Evolutionary conservation across 2,797 vertebrate genomes (phyloP).

Genomic region (Taeniopygia guttata): DNA sequence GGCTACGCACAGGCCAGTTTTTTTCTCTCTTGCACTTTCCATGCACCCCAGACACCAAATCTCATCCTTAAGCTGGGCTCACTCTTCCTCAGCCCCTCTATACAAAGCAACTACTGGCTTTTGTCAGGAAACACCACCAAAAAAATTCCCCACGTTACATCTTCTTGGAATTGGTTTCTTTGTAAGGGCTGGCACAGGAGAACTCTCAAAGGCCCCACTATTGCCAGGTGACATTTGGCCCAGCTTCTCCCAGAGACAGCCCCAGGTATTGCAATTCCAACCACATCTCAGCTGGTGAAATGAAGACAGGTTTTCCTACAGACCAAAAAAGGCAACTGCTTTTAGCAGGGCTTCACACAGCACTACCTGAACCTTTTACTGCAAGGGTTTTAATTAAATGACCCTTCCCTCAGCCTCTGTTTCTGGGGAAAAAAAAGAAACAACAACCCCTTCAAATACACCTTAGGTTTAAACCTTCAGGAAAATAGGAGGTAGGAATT

Average conservation of each 20-base stretch:
- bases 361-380: not conserved
- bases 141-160: accelerated
- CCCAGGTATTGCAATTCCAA: not conserved
- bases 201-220: not conserved
- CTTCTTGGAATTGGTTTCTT: not conserved
- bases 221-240: not conserved
- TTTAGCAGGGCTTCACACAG: not conserved
- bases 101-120: not conserved
- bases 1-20: not conserved
- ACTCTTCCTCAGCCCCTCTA: not conserved
- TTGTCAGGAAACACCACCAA: not conserved
- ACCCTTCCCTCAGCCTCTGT: not conserved
- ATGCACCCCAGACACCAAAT: not conserved
- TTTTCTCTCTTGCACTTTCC: not conserved
- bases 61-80: not conserved
- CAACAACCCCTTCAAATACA: not conserved
- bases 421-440: not conserved
- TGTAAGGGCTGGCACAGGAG: not conserved
- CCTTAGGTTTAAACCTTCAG: not conserved
- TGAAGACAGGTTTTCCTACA: not conserved
- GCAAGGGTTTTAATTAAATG: not conserved
- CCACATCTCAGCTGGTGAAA: not conserved
- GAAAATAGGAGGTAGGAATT: not conserved
- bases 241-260: not conserved
- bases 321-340: not conserved